phyloP scores from a whole-genome alignment of 2,888 invertebrate genomes.

The Microctonus hyperodae region DNA sequence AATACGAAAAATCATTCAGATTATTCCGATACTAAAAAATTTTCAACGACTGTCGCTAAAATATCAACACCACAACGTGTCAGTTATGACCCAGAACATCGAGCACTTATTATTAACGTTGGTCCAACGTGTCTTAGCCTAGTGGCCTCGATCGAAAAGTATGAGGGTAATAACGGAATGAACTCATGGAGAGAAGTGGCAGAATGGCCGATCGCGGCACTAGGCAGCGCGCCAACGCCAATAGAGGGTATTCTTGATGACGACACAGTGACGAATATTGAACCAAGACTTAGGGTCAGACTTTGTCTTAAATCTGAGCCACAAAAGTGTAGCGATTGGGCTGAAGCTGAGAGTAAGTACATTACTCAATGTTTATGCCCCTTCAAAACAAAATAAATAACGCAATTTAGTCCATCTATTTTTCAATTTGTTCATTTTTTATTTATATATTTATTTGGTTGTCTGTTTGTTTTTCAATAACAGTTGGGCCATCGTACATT shows the following conservation, averaged over 20 bases:
- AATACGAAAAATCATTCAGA: slow-evolving; percentile 89
- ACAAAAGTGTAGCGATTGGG: slow-evolving; percentile 83
- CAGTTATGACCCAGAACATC: slow-evolving; percentile 81
- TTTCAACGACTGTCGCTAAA: slow-evolving; percentile 83
- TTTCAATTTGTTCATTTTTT: slow-evolving; percentile 21
- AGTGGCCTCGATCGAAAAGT: slow-evolving; percentile 78
- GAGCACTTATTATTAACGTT: slow-evolving; percentile 79
- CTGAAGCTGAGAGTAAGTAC: slow-evolving; percentile 83
- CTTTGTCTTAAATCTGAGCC: slow-evolving; percentile 82
- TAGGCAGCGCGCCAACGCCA: slow-evolving; percentile 74
- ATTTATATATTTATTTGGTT: slow-evolving; percentile 6
- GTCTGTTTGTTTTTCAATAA: slow-evolving; percentile 45
- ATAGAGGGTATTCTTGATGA: slow-evolving; percentile 76
- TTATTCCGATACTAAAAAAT: slow-evolving; percentile 83
- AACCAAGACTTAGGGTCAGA: slow-evolving; percentile 78
- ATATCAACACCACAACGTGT: slow-evolving; percentile 83
- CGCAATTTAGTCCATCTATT: neutral
- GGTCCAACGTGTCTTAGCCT: slow-evolving; percentile 80
- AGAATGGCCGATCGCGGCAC: slow-evolving; percentile 74
- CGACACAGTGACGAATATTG: slow-evolving; percentile 64
- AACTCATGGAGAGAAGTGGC: slow-evolving; percentile 76
- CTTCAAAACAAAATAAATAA: neutral
- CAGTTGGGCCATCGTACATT: slow-evolving; percentile 83
- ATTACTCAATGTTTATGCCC: neutral
- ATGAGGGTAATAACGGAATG: slow-evolving; percentile 68